phyloP scores from a whole-genome alignment of 2,113 vertebrate genomes.

The Lagopus muta region DNA sequence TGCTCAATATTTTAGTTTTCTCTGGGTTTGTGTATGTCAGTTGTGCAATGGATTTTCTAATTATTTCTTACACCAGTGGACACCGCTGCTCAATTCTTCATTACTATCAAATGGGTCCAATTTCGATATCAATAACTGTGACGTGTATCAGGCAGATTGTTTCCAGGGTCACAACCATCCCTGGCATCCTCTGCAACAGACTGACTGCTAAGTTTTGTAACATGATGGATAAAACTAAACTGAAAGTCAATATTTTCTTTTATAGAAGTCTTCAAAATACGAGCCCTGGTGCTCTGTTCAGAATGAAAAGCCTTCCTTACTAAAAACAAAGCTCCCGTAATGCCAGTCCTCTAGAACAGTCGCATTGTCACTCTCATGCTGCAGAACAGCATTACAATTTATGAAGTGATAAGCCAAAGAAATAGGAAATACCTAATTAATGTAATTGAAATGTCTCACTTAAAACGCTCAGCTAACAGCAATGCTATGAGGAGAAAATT shows the following conservation, averaged over 20 bases:
- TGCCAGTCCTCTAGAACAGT: background rate
- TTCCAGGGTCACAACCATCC: background rate
- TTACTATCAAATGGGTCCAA: background rate
- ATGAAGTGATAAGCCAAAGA: constrained; percentile 3
- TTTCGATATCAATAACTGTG: background rate
- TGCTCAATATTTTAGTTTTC: background rate
- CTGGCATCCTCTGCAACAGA: background rate
- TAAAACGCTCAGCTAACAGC: constrained; percentile 23
- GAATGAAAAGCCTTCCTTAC: background rate
- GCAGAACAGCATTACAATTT: background rate
- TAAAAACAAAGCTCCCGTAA: background rate
- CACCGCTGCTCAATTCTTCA: background rate
- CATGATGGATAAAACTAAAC: constrained; percentile 13
- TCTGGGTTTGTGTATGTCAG: background rate
- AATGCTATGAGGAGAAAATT: constrained; percentile 5
- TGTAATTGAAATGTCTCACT: constrained; percentile 40
- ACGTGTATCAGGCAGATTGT: background rate
- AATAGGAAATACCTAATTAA: constrained; percentile 44
- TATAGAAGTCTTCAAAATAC: constrained; percentile 20
- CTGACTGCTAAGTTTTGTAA: constrained; percentile 17
- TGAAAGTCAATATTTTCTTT: constrained; percentile 35
- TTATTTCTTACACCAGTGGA: background rate
- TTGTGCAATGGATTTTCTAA: background rate
- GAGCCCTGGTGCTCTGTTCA: background rate
- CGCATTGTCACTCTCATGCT: background rate